Conservation (phyloP, 2,888 invertebrate genomes). For the Drosophila paramelanica region DNA sequence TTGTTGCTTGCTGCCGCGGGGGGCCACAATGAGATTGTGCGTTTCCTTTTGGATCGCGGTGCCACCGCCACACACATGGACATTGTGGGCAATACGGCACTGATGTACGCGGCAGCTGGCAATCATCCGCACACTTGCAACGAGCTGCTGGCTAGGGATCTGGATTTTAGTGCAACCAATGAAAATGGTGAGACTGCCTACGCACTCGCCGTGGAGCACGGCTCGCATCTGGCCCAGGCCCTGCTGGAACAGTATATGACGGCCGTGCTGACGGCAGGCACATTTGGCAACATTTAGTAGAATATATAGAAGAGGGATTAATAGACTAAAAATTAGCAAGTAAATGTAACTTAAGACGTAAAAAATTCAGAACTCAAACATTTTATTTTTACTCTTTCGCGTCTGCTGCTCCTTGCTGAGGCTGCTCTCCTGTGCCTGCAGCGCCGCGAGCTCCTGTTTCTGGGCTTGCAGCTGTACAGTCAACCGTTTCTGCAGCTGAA, state of each 20-base stretch:
- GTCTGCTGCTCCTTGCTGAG: conserved; percentile 90
- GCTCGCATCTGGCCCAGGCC: conserved; percentile 89
- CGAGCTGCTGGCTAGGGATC: conserved; percentile 92
- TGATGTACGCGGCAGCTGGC: conserved; percentile 96
- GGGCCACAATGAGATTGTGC: conserved; percentile 95
- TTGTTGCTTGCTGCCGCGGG: conserved; percentile 93
- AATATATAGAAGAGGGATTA: neutral
- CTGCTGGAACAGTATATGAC: conserved; percentile 89
- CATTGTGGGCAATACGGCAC: conserved; percentile 94
- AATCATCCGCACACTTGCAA: conserved; percentile 96
- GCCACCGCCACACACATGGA: conserved; percentile 93
- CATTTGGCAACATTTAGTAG: conserved; percentile 53
- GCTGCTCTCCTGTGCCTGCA: conserved; percentile 87
- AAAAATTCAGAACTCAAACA: conserved; percentile 88
- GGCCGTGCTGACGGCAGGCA: conserved; percentile 75
- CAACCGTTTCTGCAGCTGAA: conserved; percentile 87
- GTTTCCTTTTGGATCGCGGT: conserved; percentile 91
- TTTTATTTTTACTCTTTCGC: conserved; percentile 90
- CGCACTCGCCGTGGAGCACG: conserved; percentile 90
- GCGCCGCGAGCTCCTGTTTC: conserved; percentile 87
- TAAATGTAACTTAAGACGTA: conserved; percentile 16
- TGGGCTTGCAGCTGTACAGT: conserved; percentile 87
- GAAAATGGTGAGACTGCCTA: conserved; percentile 94
- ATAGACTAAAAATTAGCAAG: neutral
- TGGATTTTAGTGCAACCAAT: conserved; percentile 92